Conservation (phyloP, 2,113 vertebrate species). For the Lasiurus borealis region DNA sequence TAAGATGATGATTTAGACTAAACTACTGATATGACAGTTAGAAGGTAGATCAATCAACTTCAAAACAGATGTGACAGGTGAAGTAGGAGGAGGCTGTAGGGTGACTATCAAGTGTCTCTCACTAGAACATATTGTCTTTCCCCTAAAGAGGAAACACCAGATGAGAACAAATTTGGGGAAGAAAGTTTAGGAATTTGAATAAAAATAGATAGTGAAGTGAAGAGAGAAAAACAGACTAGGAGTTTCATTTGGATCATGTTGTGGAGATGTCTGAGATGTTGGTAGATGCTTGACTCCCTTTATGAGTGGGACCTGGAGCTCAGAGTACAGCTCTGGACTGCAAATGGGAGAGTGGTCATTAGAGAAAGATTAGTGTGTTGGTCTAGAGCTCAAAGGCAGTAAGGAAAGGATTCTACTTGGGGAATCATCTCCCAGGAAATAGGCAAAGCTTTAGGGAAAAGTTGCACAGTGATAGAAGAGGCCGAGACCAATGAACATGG, state of each 20-base stretch:
- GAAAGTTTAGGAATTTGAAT: constrained; percentile 42
- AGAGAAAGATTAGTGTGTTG: not conserved
- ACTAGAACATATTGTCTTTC: not conserved
- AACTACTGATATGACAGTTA: not conserved
- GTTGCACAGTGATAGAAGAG: not conserved
- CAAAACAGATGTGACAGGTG: not conserved
- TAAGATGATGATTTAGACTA: not conserved
- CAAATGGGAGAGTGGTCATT: not conserved
- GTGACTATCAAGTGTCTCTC: not conserved
- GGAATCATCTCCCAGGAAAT: not conserved
- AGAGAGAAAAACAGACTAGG: not conserved
- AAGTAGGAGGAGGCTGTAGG: not conserved
- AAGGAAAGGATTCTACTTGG: not conserved
- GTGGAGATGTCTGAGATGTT: not conserved
- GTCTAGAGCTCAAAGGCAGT: not conserved
- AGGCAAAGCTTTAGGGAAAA: not conserved
- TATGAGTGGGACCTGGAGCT: not conserved
- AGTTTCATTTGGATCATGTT: not conserved
- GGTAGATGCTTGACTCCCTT: not conserved
- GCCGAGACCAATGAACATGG: too few species aligned
- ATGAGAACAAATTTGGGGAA: not conserved
- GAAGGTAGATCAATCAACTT: not conserved
- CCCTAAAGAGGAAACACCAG: not conserved
- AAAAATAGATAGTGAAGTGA: not conserved
- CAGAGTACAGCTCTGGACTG: not conserved